Evolutionary conservation across 2,888 invertebrate species (phyloP).

Genomic region (Volucella inanis): DNA sequence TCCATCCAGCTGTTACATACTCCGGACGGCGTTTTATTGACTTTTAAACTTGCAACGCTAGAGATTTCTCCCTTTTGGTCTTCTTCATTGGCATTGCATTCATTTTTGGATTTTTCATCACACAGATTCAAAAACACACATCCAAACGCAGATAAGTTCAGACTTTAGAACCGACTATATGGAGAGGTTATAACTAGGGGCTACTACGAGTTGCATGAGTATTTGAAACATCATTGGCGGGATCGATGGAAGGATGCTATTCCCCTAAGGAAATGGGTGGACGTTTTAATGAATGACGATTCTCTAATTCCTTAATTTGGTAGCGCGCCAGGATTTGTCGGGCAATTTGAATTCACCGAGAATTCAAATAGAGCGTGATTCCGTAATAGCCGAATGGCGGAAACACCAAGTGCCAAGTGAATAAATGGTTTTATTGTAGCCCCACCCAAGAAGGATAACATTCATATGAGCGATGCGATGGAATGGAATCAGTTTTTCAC

Average conservation of each 20-base stretch:
- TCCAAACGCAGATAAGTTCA: slow-evolving; percentile 30
- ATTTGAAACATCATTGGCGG: slow-evolving; percentile 13
- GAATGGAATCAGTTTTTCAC: too few relatives aligned
- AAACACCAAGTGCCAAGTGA: slow-evolving; percentile 69
- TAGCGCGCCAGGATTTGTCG: slow-evolving; percentile 72
- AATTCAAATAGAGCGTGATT: slow-evolving; percentile 74
- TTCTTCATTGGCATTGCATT: background rate
- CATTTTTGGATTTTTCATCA: background rate
- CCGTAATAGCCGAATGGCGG: slow-evolving; percentile 70
- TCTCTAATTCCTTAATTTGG: slow-evolving; percentile 75
- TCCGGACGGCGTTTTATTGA: slow-evolving; percentile 72
- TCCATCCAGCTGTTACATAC: slow-evolving; percentile 72
- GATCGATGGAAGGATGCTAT: slow-evolving; percentile 58
- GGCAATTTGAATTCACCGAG: slow-evolving; percentile 72
- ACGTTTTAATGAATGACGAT: slow-evolving; percentile 74
- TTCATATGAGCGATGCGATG: too few relatives aligned
- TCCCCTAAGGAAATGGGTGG: slow-evolving; percentile 73
- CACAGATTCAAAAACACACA: background rate
- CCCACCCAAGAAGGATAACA: too few relatives aligned
- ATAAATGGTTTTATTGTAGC: slow-evolving; percentile 54
- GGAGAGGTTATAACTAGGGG: background rate
- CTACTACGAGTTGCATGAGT: background rate
- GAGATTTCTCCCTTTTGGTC: slow-evolving; percentile 42
- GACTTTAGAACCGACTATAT: slow-evolving; percentile 11
- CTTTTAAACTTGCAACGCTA: slow-evolving; percentile 66